Conservation (phyloP, 2,797 vertebrate species). For the Phyllotis vaccarum region DNA sequence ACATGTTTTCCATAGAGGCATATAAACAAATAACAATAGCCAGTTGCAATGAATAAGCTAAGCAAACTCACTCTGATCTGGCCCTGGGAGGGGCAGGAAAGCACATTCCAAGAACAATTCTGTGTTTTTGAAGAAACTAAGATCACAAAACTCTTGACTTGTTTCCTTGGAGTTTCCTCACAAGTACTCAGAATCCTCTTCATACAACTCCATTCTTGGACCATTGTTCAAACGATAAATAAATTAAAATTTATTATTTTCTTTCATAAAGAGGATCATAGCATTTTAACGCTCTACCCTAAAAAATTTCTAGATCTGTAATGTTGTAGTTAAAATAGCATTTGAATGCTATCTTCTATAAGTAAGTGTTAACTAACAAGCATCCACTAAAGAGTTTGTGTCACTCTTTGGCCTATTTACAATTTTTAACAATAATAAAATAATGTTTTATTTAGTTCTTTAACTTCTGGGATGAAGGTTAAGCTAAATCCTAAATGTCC, state of each 20-base stretch:
- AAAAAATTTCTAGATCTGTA: conserved; percentile 4
- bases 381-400: background rate
- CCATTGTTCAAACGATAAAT: background rate
- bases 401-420: conserved; percentile 14
- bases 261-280: background rate
- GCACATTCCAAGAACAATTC: background rate
- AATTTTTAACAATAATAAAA: conserved; percentile 7
- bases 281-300: background rate
- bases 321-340: conserved; percentile 30
- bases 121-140: background rate
- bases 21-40: background rate
- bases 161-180: background rate
- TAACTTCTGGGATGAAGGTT: background rate
- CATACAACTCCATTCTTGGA: background rate
- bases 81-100: background rate
- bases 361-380: background rate
- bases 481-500: background rate
- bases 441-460: conserved; percentile 9
- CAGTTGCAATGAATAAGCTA: background rate
- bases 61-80: background rate
- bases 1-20: background rate
- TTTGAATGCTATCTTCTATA: conserved; percentile 17
- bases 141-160: background rate
- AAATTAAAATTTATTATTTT: conserved; percentile 33
- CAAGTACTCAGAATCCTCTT: background rate